These are phyloP conservation scores for Lucilia cuprina DNA, from an alignment of 1,140 invertebrate genomes.

Conservation along the genomic window DNA sequence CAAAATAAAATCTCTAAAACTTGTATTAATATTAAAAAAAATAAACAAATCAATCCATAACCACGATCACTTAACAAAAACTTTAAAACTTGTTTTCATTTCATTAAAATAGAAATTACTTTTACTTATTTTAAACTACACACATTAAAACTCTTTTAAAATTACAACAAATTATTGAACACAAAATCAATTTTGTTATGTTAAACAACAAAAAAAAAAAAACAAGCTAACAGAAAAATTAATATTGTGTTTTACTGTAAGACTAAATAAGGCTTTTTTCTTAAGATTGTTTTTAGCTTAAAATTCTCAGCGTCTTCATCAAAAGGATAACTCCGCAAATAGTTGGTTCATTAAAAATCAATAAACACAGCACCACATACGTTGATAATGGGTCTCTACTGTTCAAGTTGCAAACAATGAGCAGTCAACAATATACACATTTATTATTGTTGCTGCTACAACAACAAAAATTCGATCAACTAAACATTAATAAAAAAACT, in stretches of 20 bases:
- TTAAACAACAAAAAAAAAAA: neutral
- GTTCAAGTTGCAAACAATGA: neutral
- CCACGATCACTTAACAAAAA: neutral
- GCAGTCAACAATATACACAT: neutral
- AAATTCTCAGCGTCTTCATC: neutral
- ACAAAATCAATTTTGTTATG: neutral
- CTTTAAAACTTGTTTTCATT: neutral
- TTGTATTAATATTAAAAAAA: too few species aligned
- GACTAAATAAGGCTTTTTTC: neutral
- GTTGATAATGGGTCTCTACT: neutral
- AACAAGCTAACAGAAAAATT: slow-evolving; percentile 9
- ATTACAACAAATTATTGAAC: neutral
- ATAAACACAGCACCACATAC: slow-evolving; percentile 32
- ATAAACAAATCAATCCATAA: too few species aligned
- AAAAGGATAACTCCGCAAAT: slow-evolving; percentile 38
- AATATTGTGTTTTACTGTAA: neutral
- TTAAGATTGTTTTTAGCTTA: neutral
- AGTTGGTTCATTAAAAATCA: slow-evolving; percentile 38
- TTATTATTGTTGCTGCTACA: neutral
- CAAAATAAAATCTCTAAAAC: too few species aligned
- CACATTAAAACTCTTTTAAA: neutral
- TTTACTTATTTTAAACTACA: neutral
- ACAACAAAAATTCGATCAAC: slow-evolving; percentile 21
- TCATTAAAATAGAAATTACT: neutral
- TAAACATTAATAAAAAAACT: neutral